Evolutionary conservation across 2,888 invertebrate species (phyloP).

Genomic region (Amblyteles armatorius): DNA sequence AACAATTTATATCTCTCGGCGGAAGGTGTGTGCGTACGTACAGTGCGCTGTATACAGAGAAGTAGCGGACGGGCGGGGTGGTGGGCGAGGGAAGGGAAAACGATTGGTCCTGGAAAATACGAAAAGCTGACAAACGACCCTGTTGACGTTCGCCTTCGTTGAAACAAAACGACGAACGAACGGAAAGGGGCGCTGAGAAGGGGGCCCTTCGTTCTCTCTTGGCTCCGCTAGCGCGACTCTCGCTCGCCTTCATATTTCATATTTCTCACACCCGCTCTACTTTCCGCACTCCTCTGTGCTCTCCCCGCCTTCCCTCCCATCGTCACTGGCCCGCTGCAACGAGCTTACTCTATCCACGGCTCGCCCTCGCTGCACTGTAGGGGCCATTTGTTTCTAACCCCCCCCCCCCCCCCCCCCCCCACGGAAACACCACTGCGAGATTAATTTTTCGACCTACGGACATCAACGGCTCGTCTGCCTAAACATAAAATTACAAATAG

Average conservation of each 20-base stretch:
- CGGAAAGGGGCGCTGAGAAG: constrained; percentile 55
- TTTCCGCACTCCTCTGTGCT: constrained; percentile 43
- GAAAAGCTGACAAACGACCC: constrained; percentile 81
- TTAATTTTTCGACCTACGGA: constrained; percentile 74
- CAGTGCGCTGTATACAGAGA: constrained; percentile 61
- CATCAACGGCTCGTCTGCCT: not conserved
- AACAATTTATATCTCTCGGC: constrained; percentile 70
- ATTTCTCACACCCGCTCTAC: constrained; percentile 77
- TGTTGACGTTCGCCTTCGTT: constrained; percentile 81
- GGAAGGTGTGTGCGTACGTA: constrained; percentile 31
- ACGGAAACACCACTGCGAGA: constrained; percentile 60
- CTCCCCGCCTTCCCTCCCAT: not conserved
- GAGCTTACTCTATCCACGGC: not conserved
- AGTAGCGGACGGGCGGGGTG: constrained; percentile 46
- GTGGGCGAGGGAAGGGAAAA: constrained; percentile 59
- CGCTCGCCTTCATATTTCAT: constrained; percentile 79
- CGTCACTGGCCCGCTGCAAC: not conserved
- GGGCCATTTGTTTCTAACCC: not conserved
- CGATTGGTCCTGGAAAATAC: constrained; percentile 73
- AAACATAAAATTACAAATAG: not conserved
- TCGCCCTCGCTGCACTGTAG: not conserved
- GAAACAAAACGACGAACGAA: constrained; percentile 77
- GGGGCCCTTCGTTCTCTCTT: constrained; percentile 49
- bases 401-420: not conserved
- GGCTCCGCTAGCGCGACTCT: constrained; percentile 64